Evolutionary conservation across 2,113 vertebrate genomes (phyloP).

Genomic region (Tinamus guttatus): DNA sequence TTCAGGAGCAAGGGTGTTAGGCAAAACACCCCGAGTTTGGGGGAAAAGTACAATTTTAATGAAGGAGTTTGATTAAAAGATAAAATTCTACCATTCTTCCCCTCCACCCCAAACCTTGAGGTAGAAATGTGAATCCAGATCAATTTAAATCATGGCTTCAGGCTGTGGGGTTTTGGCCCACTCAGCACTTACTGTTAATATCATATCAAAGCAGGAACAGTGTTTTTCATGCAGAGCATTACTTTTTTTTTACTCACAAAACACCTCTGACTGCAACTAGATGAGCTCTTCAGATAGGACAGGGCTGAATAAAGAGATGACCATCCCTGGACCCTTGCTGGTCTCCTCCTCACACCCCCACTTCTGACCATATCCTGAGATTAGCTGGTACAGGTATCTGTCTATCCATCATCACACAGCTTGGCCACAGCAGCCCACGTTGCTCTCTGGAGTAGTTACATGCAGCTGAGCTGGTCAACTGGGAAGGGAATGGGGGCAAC

Average conservation of each 20-base stretch:
- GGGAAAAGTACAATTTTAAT: background rate
- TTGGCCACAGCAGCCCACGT: background rate
- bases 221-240: slow-evolving; percentile 14
- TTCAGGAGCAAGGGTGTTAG: slow-evolving; percentile 8
- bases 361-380: background rate
- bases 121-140: slow-evolving; percentile 12
- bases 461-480: background rate
- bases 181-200: slow-evolving; percentile 37
- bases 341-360: background rate
- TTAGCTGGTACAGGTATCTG: background rate
- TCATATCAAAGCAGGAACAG: slow-evolving; percentile 55
- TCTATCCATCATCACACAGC: background rate
- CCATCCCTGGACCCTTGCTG: background rate
- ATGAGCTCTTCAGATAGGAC: background rate
- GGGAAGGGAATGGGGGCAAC: background rate
- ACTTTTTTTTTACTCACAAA: background rate
- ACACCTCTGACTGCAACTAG: background rate
- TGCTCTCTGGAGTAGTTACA: background rate
- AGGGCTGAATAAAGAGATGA: background rate
- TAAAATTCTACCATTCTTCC: background rate
- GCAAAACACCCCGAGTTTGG: background rate
- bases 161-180: background rate
- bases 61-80: slow-evolving; percentile 4
- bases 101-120: background rate
- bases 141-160: slow-evolving; percentile 53